phyloP scores from a whole-genome alignment of 2,113 vertebrate genomes.

The Misgurnus anguillicaudatus region DNA sequence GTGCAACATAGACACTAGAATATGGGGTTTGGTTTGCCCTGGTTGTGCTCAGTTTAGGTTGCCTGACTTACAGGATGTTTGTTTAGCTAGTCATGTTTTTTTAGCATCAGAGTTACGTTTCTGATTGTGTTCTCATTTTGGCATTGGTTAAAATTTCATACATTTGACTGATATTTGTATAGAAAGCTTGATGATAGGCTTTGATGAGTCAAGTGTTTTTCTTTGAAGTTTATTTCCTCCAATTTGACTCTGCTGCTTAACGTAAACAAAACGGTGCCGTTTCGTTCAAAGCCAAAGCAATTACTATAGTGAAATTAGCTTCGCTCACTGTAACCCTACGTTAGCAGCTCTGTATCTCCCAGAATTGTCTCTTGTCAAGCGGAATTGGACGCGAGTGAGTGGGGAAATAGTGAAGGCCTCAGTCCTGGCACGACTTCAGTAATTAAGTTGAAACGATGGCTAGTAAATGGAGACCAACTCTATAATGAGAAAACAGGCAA shows the following conservation, averaged over 20 bases:
- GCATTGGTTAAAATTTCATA: neutral
- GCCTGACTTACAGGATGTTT: too few relatives aligned
- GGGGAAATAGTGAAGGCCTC: slow-evolving; percentile 31
- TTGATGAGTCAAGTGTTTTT: neutral
- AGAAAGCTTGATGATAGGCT: neutral
- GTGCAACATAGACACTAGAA: too few relatives aligned
- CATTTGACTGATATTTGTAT: neutral
- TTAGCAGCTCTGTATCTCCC: slow-evolving; percentile 18
- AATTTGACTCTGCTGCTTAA: slow-evolving; percentile 40
- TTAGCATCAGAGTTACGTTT: too few relatives aligned
- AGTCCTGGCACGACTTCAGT: slow-evolving; percentile 38
- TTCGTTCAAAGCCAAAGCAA: slow-evolving; percentile 46
- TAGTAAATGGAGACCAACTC: slow-evolving; percentile 44
- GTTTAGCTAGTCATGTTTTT: neutral
- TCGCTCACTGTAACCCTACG: slow-evolving; percentile 31
- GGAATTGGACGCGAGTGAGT: slow-evolving; percentile 30
- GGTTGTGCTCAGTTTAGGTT: too few relatives aligned
- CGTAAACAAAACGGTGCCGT: slow-evolving; percentile 48
- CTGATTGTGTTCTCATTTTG: too few relatives aligned
- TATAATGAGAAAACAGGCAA: slow-evolving; percentile 52
- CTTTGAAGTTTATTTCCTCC: neutral
- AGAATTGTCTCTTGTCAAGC: slow-evolving; percentile 48
- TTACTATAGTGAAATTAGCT: slow-evolving; percentile 50
- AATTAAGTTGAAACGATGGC: slow-evolving; percentile 55
- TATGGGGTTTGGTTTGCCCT: too few relatives aligned